Percentiles rank a stretch among this genome's conserved stretches.
Conservation (phyloP, 2,797 vertebrate genomes). For the Cirrhinus mrigala region DNA sequence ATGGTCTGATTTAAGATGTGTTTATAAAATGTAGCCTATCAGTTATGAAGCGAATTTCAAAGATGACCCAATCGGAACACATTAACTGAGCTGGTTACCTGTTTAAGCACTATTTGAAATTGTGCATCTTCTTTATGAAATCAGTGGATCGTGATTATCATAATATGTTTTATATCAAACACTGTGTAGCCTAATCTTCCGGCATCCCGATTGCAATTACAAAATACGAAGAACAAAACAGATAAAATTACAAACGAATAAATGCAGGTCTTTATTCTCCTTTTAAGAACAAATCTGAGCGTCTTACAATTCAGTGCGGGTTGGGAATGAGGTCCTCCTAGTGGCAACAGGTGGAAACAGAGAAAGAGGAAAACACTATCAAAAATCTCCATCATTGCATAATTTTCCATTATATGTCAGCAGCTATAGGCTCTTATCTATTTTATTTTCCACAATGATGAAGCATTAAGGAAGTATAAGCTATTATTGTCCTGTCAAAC, state of each 20-base stretch:
- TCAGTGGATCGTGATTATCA: not conserved
- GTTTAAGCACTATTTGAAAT: not conserved
- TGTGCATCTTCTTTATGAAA: not conserved
- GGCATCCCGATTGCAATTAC: not conserved
- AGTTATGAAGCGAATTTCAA: not conserved
- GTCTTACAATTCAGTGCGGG: not conserved
- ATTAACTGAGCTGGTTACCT: not conserved
- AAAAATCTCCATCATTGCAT: not conserved
- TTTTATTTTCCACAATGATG: not conserved
- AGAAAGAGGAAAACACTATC: not conserved
- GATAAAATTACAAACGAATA: not conserved
- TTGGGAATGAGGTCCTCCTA: constrained; percentile 48
- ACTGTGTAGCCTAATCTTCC: not conserved
- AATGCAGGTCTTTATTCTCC: not conserved
- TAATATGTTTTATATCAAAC: not conserved
- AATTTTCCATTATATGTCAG: not conserved
- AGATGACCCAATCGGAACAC: not conserved
- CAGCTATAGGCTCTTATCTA: no score
- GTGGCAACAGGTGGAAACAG: constrained; percentile 39
- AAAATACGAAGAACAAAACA: not conserved
- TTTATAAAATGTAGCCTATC: no score
- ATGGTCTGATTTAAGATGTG: not conserved
- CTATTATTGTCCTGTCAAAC: not conserved
- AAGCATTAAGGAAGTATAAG: not conserved
- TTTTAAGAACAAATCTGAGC: constrained; percentile 2